Percentiles rank a stretch among this genome's conserved stretches.
Evolutionary conservation across 2,797 vertebrate species (phyloP).

Genomic region (Syndactyla subalaris): DNA sequence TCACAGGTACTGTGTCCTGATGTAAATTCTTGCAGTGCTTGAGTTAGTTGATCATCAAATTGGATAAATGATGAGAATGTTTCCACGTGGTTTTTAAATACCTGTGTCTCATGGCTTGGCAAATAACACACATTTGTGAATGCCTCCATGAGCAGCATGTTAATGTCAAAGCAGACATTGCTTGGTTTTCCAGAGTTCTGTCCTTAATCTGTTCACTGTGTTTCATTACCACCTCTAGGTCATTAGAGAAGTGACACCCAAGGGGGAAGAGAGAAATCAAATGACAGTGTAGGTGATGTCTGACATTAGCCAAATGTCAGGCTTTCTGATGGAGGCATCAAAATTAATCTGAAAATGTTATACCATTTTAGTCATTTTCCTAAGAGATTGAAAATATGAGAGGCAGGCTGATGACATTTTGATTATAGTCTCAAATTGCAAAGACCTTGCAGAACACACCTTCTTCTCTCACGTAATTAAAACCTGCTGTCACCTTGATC

Average conservation of each 20-base stretch:
- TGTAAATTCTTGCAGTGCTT: neutral
- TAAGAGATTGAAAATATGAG: conserved; percentile 45
- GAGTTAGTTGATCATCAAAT: neutral
- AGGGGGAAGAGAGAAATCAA: conserved; percentile 20
- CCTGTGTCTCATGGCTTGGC: neutral
- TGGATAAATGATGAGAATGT: neutral
- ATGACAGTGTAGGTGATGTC: conserved; percentile 53
- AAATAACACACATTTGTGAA: neutral
- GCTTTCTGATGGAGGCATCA: conserved; percentile 63
- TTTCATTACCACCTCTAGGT: conserved; percentile 12
- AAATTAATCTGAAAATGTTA: conserved; percentile 69
- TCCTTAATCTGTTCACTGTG: neutral
- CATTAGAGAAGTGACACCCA: conserved; percentile 37
- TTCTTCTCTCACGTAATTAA: conserved; percentile 51
- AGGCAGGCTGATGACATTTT: conserved; percentile 74
- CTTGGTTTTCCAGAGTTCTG: neutral
- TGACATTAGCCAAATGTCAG: conserved; percentile 75
- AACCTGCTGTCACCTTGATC: conserved; percentile 39
- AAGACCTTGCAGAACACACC: conserved; percentile 46
- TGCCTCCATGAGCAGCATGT: rapidly evolving
- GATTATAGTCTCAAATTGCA: conserved; percentile 65
- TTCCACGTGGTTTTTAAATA: neutral
- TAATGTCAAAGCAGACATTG: neutral
- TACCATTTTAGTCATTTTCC: conserved; percentile 63
- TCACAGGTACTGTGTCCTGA: neutral